Evolutionary conservation across 2,888 invertebrate species (phyloP), one percentile per base, ranked within the genome.

Genomic region (Gastrophysa polygoni): DNA sequence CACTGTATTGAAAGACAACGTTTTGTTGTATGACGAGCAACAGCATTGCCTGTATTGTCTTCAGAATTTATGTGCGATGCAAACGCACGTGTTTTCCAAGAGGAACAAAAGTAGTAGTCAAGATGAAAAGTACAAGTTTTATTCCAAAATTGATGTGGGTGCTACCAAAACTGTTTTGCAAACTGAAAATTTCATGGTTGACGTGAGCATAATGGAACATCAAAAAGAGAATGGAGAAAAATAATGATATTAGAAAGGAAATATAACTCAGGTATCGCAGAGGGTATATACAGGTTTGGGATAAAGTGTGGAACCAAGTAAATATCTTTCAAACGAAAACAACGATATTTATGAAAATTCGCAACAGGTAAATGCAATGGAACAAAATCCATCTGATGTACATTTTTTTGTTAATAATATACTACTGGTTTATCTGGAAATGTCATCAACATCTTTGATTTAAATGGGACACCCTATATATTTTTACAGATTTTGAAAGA

Each of bases 41-140:
- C 55, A 55, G 28, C 68, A 68, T 34, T 68, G 68, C 28, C 48
- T 68, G 44, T 68, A 68, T 50, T 68, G 68, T 21, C 34, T 68
- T 16, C 68, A 68, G 29, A 68, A 68, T 24, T 52, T 68, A 21
- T 68, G 68, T 44, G 57, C 51, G 2, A 28, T 67, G 1, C 63
- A 67, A 24, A 44, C 38, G 7, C 68, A 68, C 28, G 61, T 48
- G 11, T 68, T 57, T 58, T 67, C 68, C 2, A 68, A 67, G 51
- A 46, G 46, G 8, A 54, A 67, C 43, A 61, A 63, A n/a, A 61
- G 46, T 16, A 63, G 63, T 32, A 50, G 38, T 10, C 59, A 65
- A 17, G 63, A 63, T 24, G 60, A 63, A 32, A 68, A 65, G 38
- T 68, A 67, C 48, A 60, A 60, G 21, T 63, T 48, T 47, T 68